phyloP scores from a whole-genome alignment of 2,797 vertebrate genomes.

The Thripadectes ignobilis region DNA sequence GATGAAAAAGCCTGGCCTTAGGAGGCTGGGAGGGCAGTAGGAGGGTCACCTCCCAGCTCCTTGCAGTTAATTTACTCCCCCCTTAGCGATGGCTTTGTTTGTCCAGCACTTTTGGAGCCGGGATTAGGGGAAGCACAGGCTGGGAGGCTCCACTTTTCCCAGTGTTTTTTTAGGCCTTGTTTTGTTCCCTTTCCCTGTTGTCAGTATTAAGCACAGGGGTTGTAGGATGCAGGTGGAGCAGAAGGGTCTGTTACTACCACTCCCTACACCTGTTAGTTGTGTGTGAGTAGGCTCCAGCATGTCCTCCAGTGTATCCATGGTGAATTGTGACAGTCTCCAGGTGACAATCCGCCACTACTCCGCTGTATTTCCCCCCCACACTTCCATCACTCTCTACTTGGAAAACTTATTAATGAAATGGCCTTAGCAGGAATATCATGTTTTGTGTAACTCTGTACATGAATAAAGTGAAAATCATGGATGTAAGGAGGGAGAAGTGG shows the following conservation, averaged over 20 bases:
- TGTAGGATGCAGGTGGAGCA: constrained; percentile 16
- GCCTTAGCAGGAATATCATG: constrained; percentile 64
- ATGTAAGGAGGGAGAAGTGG: neutral
- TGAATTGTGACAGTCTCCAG: constrained; percentile 72
- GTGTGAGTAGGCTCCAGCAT: constrained; percentile 80
- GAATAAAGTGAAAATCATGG: constrained; percentile 83
- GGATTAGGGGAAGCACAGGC: neutral
- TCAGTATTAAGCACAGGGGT: neutral
- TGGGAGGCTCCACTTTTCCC: neutral
- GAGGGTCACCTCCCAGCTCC: neutral
- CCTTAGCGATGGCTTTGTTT: neutral
- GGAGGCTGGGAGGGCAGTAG: rapidly evolving
- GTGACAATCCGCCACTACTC: constrained; percentile 44
- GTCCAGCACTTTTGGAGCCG: neutral
- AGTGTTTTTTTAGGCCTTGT: neutral
- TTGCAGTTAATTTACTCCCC: rapidly evolving
- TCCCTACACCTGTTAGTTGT: neutral
- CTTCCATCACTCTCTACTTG: constrained; percentile 1
- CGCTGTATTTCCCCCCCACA: constrained; percentile 50
- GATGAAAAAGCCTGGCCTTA: neutral
- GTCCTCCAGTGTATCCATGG: constrained; percentile 72
- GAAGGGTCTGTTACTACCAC: constrained; percentile 50
- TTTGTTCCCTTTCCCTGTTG: neutral
- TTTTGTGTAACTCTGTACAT: constrained; percentile 81
- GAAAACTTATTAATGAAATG: constrained; percentile 40